A percentile compares a stretch with the other conserved stretches of the same genome.
Evolutionary conservation across 2,797 vertebrate genomes (phyloP).

Genomic region (Euthynnus affinis): DNA sequence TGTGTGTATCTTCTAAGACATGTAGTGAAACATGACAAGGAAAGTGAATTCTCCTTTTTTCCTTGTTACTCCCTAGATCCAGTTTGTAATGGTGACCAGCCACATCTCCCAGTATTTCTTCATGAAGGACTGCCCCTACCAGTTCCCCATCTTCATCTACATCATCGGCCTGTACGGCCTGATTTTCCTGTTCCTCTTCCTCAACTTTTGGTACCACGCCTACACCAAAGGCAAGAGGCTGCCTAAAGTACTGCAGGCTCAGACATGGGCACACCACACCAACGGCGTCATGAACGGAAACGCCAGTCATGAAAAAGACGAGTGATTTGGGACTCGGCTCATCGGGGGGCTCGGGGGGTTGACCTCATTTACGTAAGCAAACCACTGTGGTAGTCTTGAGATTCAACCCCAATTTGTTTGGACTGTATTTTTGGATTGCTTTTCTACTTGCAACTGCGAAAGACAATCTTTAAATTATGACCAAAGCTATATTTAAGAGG

Average conservation of each 20-base stretch:
- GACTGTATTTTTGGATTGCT: slow-evolving; percentile 33
- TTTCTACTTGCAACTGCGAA: slow-evolving; percentile 54
- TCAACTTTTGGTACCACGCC: slow-evolving; percentile 98
- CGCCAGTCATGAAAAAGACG: slow-evolving; percentile 74
- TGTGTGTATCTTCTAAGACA: background rate
- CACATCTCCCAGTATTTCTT: slow-evolving; percentile 95
- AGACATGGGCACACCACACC: slow-evolving; percentile 79
- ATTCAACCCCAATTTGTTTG: slow-evolving; percentile 32
- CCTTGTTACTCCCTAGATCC: slow-evolving; percentile 83
- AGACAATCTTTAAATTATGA: slow-evolving; percentile 74
- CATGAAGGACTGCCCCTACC: slow-evolving; percentile 92
- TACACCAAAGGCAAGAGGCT: slow-evolving; percentile 96
- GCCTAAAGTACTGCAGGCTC: slow-evolving; percentile 89
- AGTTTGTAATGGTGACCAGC: slow-evolving; percentile 90
- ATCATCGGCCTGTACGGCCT: slow-evolving; percentile 91
- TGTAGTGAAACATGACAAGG: background rate
- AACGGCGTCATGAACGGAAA: slow-evolving; percentile 84
- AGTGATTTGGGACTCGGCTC: slow-evolving; percentile 60
- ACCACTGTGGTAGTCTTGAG: slow-evolving; percentile 35
- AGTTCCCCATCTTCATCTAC: slow-evolving; percentile 94
- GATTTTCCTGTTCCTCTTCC: slow-evolving; percentile 93
- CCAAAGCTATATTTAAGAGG: slow-evolving; percentile 55
- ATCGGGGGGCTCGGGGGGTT: slow-evolving; percentile 29
- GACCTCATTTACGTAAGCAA: slow-evolving; percentile 37
- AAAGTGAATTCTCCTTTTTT: background rate